Percentiles rank a stretch among this genome's conserved stretches.
Evolutionary conservation across 1,140 invertebrate genomes (phyloP).

Genomic region (Drosophila pruinosa): DNA sequence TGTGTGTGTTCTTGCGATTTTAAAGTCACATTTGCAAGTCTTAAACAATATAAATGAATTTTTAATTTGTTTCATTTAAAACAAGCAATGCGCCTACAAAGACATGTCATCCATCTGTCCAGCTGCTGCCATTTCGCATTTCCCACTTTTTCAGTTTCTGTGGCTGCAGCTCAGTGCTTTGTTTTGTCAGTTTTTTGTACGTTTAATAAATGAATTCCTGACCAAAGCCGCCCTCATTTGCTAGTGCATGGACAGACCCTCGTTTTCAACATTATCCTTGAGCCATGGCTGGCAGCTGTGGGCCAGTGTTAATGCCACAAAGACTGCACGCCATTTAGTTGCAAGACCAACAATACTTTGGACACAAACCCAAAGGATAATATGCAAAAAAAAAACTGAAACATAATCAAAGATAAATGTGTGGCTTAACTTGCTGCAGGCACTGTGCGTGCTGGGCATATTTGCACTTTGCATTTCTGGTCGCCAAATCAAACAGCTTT

Average conservation of each 20-base stretch:
- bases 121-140: not conserved
- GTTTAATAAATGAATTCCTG: slow-evolving; percentile 23
- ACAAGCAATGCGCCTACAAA: slow-evolving; percentile 5
- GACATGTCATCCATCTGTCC: not conserved
- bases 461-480: not conserved
- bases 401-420: slow-evolving; percentile 1
- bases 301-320: slow-evolving; percentile 6
- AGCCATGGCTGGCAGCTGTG: not conserved
- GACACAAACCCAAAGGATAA: slow-evolving; percentile 12
- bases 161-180: not conserved
- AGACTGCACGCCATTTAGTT: slow-evolving; percentile 12
- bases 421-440: not conserved
- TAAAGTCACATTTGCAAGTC: slow-evolving; percentile 18
- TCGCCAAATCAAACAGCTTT: not conserved
- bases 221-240: not conserved
- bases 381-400: slow-evolving; percentile 11
- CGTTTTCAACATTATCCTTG: not conserved
- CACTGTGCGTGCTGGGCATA: too few relatives aligned
- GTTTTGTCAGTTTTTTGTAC: slow-evolving; percentile 9
- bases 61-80: slow-evolving; percentile 71
- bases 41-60: slow-evolving; percentile 76
- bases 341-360: slow-evolving; percentile 30
- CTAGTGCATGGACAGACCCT: slow-evolving; percentile 6
- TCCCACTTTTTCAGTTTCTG: not conserved
- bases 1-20: slow-evolving; percentile 16